A percentile compares a stretch with the other conserved stretches of the same genome.
Evolutionary conservation across 2,888 invertebrate genomes (phyloP).

Genomic region (Barypeithes pellucidus): DNA sequence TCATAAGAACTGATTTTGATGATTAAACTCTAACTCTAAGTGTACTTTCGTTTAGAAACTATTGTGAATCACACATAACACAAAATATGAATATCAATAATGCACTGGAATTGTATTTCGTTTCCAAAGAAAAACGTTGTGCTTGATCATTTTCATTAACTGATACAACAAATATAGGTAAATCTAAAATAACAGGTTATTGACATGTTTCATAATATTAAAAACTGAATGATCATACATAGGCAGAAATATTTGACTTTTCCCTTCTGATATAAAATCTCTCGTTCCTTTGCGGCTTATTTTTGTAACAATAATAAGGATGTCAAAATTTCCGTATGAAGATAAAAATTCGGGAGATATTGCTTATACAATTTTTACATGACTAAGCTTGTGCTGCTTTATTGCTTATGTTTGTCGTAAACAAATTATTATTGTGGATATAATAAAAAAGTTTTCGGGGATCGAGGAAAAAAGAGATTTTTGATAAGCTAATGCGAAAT

Average conservation of each 20-base stretch:
- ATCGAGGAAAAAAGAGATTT: not conserved
- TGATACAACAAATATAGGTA: too few relatives aligned
- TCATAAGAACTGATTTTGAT: too few relatives aligned
- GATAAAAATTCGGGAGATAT: not conserved
- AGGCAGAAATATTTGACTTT: constrained; percentile 3
- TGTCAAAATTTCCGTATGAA: not conserved
- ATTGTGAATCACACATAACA: too few relatives aligned
- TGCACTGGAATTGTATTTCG: too few relatives aligned
- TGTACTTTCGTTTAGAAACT: too few relatives aligned
- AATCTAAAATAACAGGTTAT: too few relatives aligned
- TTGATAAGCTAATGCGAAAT: too few relatives aligned
- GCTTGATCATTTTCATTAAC: too few relatives aligned
- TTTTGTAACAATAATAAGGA: not conserved
- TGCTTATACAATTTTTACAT: not conserved
- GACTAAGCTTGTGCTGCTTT: not conserved
- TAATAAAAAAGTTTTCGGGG: not conserved
- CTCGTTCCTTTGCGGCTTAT: not conserved
- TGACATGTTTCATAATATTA: constrained; percentile 24
- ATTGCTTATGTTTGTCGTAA: too few relatives aligned
- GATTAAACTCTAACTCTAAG: too few relatives aligned
- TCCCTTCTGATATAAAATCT: not conserved
- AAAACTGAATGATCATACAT: constrained; percentile 2
- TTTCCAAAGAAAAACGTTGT: too few relatives aligned
- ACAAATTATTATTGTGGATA: not conserved
- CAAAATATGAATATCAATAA: too few relatives aligned